phyloP scores from a whole-genome alignment of 2,888 invertebrate genomes.

The Branchipolynoe longqiensis region DNA sequence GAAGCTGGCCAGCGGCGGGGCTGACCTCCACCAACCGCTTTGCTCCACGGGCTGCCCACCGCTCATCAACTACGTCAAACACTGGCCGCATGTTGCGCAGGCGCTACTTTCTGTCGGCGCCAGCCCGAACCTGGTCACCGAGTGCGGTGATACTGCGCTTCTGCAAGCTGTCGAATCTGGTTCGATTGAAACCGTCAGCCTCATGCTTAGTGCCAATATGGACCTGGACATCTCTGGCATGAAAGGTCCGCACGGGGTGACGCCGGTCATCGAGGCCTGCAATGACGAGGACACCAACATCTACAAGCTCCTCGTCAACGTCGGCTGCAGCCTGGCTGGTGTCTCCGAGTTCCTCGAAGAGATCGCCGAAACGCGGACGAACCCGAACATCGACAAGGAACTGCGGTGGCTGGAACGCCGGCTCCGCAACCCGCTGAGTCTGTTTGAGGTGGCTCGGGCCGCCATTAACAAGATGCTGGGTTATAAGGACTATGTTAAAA shows the following conservation, averaged over 20 bases:
- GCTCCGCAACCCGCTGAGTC: neutral
- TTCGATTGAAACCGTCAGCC: conserved; percentile 16
- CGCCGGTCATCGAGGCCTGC: conserved; percentile 48
- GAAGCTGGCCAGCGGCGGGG: conserved; percentile 15
- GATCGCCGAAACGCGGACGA: neutral
- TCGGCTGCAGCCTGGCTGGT: conserved; percentile 32
- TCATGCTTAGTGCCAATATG: conserved; percentile 21
- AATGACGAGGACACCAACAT: conserved; percentile 39
- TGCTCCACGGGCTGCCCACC: neutral
- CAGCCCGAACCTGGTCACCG: conserved; percentile 21
- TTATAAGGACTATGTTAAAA: conserved; percentile 24
- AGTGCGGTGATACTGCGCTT: conserved; percentile 18
- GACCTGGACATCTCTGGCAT: neutral
- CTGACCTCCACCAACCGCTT: neutral
- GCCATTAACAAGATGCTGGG: conserved; percentile 5
- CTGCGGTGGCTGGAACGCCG: conserved; percentile 4
- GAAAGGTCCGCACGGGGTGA: conserved; percentile 17
- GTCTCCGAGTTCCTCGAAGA: conserved; percentile 28
- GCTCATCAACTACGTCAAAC: conserved; percentile 38
- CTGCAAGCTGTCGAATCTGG: conserved; percentile 39
- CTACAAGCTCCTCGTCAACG: conserved; percentile 43
- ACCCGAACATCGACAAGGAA: conserved; percentile 43
- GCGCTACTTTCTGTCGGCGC: conserved; percentile 8
- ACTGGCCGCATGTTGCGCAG: conserved; percentile 19
- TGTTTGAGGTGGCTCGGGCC: neutral